A percentile compares a stretch with the other conserved stretches of the same genome.
Evolutionary conservation across 2,113 vertebrate species (phyloP).

Genomic region (Nannospalax galili): DNA sequence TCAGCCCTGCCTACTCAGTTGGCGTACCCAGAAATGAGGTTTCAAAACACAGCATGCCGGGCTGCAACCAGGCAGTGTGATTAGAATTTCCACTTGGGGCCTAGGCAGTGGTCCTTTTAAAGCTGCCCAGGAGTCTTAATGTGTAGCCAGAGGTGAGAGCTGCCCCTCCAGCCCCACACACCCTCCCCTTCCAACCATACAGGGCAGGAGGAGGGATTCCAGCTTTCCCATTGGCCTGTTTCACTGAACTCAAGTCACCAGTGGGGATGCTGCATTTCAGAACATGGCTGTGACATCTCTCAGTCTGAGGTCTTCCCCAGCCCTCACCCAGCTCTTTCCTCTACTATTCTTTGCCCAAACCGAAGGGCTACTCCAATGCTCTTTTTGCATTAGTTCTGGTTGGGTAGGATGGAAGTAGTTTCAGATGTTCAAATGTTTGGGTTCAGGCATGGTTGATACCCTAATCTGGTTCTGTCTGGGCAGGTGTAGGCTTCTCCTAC

Average conservation of each 20-base stretch:
- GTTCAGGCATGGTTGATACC: too few species aligned
- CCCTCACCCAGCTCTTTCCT: not conserved
- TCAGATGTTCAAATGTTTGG: not conserved
- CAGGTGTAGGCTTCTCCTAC: not conserved
- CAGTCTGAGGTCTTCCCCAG: not conserved
- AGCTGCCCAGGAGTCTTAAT: not conserved
- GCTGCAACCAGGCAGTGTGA: not conserved
- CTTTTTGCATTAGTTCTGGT: not conserved
- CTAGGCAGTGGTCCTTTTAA: not conserved
- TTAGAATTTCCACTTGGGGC: not conserved
- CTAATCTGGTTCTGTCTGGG: not conserved
- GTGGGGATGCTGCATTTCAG: not conserved
- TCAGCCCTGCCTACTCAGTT: not conserved
- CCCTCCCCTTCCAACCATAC: not conserved
- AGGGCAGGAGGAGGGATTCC: not conserved
- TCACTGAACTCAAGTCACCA: not conserved
- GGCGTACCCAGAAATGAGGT: not conserved
- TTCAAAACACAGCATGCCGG: not conserved
- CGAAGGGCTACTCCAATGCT: not conserved
- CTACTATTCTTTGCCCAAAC: not conserved
- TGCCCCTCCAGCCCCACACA: fast-evolving
- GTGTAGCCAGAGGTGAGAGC: not conserved
- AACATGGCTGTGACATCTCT: not conserved
- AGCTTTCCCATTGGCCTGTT: not conserved
- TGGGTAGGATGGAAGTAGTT: not conserved